Base-by-base conservation (phyloP, 2,113 vertebrate genomes). In the Chamaea fasciata region DNA sequence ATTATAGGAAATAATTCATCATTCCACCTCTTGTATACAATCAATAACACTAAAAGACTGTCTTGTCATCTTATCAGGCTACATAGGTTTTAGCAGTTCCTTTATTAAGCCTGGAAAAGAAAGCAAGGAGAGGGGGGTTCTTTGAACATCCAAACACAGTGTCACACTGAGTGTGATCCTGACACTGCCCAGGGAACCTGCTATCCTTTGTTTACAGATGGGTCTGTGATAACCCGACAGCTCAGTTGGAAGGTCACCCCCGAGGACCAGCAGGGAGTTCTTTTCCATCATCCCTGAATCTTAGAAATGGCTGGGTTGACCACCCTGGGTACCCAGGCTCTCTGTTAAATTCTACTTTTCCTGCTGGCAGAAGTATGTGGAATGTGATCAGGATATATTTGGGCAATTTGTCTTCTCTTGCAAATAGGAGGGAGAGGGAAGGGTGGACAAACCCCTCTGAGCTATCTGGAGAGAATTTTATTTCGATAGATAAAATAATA, bases 11-110 rank as follows among this genome's bases (percentile, higher is more conserved):
- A 98, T 96, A 97, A 98, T 98, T 94, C 15, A 80, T 96, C 94
- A 97, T 89, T 96, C 94, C 95, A 93, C 96, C 91, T 96, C 95
- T 95, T 97, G 98, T 96, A 95, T 96, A 97, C 97, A 97, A 98
- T 98, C 97, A 97, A 97, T 98, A 98, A 98, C 93, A 95, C 97
- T 97, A 94, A 97, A 96, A 97, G 97, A 96, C 95, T 69, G 95
- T 95, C 96, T 95, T 97, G 97, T 97, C 97, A 97, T 96, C 97
- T 97, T 98, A 97, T 98, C 97, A 94, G 90, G 94, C 96, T 90
- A 95, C 96, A 63, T 80, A 96, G 97, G 87, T 97, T 97, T 97
- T 98, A 97, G 97, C 98, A 97, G 97, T 91, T 97, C 94, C 97
- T 98, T 97, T 98, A 97, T 98, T 97, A 97, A 97, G 96, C 92